Conservation (phyloP, 2,797 vertebrate species). For the Diglossa cyanea region DNA sequence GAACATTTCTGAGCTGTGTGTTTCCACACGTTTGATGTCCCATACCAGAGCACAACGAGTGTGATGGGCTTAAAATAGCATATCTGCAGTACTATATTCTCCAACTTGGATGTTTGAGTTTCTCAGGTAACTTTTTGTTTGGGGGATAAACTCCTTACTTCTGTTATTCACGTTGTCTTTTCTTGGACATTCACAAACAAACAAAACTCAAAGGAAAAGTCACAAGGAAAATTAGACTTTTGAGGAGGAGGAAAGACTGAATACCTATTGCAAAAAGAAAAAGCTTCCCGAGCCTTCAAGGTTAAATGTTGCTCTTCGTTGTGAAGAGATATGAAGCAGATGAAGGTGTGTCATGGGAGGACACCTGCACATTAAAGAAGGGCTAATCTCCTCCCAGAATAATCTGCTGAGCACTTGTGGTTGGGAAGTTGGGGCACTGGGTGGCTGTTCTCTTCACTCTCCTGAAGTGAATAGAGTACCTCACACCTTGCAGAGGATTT, state of each 20-base stretch:
- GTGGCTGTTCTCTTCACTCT: background rate
- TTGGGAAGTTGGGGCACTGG: background rate
- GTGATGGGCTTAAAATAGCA: background rate
- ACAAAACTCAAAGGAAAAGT: background rate
- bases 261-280: background rate
- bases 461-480: background rate
- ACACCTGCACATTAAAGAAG: background rate
- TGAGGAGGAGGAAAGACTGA: background rate
- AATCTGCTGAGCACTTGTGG: background rate
- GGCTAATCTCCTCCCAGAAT: background rate
- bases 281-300: background rate
- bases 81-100: background rate
- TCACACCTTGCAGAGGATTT: background rate
- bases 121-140: background rate
- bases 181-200: background rate
- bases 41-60: fast-evolving
- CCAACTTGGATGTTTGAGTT: background rate
- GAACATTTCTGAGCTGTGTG: background rate
- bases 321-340: background rate
- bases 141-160: background rate
- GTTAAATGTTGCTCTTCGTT: background rate
- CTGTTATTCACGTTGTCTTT: background rate
- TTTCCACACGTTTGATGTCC: background rate
- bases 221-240: background rate
- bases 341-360: background rate